Conservation (phyloP, 30 jellyfish, hydroid and myxozoan genomes). For the Pelagia noctiluca region DNA sequence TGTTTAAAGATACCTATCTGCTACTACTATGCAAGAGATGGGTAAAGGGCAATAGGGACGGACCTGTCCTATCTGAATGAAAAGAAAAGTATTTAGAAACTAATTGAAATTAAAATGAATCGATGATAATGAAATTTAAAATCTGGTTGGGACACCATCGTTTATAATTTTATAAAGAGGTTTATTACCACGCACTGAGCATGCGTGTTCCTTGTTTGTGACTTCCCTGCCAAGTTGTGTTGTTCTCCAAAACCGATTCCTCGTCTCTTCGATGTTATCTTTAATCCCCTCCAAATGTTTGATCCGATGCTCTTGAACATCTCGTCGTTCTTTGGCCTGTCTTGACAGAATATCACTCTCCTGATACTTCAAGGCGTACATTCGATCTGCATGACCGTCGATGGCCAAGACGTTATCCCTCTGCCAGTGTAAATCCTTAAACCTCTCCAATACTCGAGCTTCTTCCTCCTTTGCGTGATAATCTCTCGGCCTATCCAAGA, state of each 20-base stretch:
- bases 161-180: slow-evolving; percentile 65
- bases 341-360: slow-evolving; percentile 29
- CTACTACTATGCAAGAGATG: too few species aligned
- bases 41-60: too few species aligned
- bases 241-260: slow-evolving; percentile 69
- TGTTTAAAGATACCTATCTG: too few species aligned
- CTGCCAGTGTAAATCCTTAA: slow-evolving; percentile 71
- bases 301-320: slow-evolving; percentile 50
- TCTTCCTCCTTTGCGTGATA: slow-evolving; percentile 41
- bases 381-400: slow-evolving; percentile 60
- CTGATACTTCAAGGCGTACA: slow-evolving; percentile 55
- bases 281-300: slow-evolving; percentile 65
- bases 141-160: slow-evolving; percentile 74
- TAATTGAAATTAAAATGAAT: too few species aligned
- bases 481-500: slow-evolving; percentile 29
- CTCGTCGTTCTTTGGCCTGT: slow-evolving; percentile 53
- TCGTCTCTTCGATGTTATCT: slow-evolving; percentile 45
- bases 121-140: neutral
- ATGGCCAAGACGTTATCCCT: slow-evolving; percentile 55
- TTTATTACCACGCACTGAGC: slow-evolving; percentile 1
- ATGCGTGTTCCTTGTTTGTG: slow-evolving; percentile 24
- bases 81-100: too few species aligned
- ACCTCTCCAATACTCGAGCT: slow-evolving; percentile 59
- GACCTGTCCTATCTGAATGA: too few species aligned
- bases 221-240: slow-evolving; percentile 55